Base-by-base conservation (phyloP, 2,113 vertebrate species). In the Odocoileus virginianus region DNA sequence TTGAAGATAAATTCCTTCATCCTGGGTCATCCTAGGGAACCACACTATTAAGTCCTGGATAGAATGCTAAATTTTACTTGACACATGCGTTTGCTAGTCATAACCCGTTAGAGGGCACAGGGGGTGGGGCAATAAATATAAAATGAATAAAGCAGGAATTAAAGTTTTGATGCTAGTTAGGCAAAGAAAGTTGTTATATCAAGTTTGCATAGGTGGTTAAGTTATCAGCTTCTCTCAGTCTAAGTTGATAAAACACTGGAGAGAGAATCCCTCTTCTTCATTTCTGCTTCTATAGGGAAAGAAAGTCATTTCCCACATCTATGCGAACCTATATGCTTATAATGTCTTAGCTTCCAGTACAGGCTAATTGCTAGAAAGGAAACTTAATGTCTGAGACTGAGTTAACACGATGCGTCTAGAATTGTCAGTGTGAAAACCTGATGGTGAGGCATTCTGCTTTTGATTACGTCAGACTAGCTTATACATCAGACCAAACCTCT, bases 1-100 rank as follows among this genome's bases (percentile, higher is more conserved):
- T 97, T 95, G 97, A 98, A 98, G 97, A 96, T 91, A 98, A 67
- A 97, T 98, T 96, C 93, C 91, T 97, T 96, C 94, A 90, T 97
- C 81, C 89, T 64, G 55, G 64, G 67, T 93, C 79, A 40, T 96
- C 84, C 87, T 15, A 61, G 96, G 91, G 78, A 97, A 54, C 81
- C 89, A 96, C 0, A 14, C 13, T 96, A 94, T 95, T 94, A 96
- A 87, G 93, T 96, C 17, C 52, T 83, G 23, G 30, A 27, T 89
- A 40, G 52, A 90, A 89, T n/a, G 60, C 33, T 7, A 91, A 81
- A 52, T 91, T 61, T 45, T 84, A 36, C 91, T 50, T 82, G 87
- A 21, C 52, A 93, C 17, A 64, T 15, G 88, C 74, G 87, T 93
- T 95, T 95, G 96, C 95, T 94, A 55, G 76, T 47, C 23, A 54